phyloP scores from a whole-genome alignment of 2,888 invertebrate genomes.

The Papilio protenor region DNA sequence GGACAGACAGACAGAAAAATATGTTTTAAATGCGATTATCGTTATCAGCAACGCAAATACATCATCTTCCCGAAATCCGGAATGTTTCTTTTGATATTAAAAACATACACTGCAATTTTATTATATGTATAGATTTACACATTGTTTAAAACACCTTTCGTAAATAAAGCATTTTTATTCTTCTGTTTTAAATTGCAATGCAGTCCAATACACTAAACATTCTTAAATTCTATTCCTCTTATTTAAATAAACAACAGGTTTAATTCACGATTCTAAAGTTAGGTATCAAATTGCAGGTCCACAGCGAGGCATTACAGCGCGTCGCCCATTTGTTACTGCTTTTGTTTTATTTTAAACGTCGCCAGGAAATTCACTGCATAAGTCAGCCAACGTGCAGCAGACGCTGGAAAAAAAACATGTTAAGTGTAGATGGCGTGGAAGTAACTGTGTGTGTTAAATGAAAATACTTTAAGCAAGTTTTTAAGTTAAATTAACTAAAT shows the following conservation, averaged over 20 bases:
- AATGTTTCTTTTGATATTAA: no score
- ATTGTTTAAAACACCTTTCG: no score
- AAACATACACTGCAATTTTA: no score
- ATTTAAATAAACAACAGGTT: background rate
- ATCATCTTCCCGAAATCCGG: no score
- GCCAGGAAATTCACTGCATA: slow-evolving; percentile 3
- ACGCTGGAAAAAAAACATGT: background rate
- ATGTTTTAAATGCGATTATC: no score
- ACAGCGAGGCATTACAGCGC: background rate
- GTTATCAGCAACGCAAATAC: no score
- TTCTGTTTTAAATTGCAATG: no score
- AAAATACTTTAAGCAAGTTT: background rate
- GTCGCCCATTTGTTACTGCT: background rate
- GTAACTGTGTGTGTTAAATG: background rate
- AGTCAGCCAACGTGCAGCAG: background rate
- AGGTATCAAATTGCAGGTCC: background rate
- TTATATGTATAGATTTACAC: no score
- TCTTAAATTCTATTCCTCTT: background rate
- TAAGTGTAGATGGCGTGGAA: slow-evolving; percentile 7
- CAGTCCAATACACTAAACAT: background rate
- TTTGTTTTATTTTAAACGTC: slow-evolving; percentile 2
- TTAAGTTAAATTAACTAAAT: no score
- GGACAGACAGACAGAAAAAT: no score
- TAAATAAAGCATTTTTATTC: no score
- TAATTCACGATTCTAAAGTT: background rate